Percentiles rank a stretch among this genome's conserved stretches.
Evolutionary conservation across 2,113 vertebrate genomes (phyloP).

Genomic region (Tetrao urogallus): DNA sequence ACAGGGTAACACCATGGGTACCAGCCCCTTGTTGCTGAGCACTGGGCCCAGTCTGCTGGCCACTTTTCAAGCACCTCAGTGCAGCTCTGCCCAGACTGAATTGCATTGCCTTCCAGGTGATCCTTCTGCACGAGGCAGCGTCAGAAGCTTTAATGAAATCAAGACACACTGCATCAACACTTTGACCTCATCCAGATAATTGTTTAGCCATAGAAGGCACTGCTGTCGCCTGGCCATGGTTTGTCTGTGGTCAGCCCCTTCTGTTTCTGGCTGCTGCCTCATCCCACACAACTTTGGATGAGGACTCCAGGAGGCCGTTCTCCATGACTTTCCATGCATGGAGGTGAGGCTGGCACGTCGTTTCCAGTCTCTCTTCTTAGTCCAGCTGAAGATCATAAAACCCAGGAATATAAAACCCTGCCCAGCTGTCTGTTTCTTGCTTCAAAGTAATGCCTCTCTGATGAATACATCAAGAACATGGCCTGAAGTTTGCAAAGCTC

Average conservation of each 20-base stretch:
- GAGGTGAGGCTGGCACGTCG: background rate
- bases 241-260: accelerated
- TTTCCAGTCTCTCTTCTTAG: background rate
- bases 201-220: background rate
- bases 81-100: background rate
- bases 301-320: background rate
- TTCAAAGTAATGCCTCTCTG: background rate
- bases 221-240: background rate
- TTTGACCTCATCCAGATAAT: background rate
- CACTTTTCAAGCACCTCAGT: background rate
- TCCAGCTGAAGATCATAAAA: background rate
- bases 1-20: background rate
- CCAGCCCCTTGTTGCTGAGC: background rate
- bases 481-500: background rate
- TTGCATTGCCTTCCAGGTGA: background rate
- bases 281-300: background rate
- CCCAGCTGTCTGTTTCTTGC: background rate
- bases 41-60: background rate
- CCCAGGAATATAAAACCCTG: background rate
- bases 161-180: background rate
- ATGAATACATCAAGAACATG: background rate
- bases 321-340: background rate
- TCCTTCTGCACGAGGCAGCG: background rate
- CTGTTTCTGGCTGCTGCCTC: background rate
- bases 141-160: background rate